These are phyloP conservation scores for Drosophila lacicola DNA, from an alignment of 2,888 invertebrate genomes.

Conservation along the genomic window DNA sequence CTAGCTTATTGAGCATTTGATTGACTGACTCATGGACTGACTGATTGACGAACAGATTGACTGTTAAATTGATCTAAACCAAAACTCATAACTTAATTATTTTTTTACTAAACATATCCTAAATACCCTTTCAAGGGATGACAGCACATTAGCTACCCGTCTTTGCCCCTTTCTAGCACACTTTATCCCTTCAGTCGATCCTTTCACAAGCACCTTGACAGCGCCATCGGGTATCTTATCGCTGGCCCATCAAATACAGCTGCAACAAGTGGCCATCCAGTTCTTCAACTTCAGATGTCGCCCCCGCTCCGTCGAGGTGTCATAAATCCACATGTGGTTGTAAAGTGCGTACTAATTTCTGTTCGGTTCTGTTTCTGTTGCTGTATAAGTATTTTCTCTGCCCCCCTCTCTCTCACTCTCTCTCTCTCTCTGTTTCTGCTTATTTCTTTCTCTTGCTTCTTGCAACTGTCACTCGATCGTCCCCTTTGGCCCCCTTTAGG, in stretches of 20 bases:
- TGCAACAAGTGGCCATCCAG: conserved; percentile 69
- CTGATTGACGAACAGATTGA: no score
- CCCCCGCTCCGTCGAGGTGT: conserved; percentile 41
- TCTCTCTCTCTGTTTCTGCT: not conserved
- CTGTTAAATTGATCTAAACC: no score
- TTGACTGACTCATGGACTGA: no score
- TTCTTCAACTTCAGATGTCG: conserved; percentile 5
- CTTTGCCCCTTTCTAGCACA: not conserved
- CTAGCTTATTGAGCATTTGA: no score
- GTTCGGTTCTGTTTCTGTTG: conserved; percentile 44
- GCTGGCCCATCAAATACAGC: conserved; percentile 51
- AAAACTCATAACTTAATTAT: not conserved
- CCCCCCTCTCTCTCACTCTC: not conserved
- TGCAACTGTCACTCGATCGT: conserved; percentile 36
- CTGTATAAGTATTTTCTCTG: conserved; percentile 23
- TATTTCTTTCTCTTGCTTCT: conserved; percentile 1
- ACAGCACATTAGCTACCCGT: conserved; percentile 11
- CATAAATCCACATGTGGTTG: conserved; percentile 81
- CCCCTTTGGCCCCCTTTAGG: conserved; percentile 26
- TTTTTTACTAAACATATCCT: not conserved
- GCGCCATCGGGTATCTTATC: conserved; percentile 29
- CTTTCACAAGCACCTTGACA: conserved; percentile 13
- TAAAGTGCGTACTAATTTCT: conserved; percentile 75
- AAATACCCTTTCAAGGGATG: not conserved
- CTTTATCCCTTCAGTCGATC: conserved; percentile 6